Evolutionary conservation across 53 echinoderm and acorn worm species (phyloP).

Genomic region (Antedon mediterranea): DNA sequence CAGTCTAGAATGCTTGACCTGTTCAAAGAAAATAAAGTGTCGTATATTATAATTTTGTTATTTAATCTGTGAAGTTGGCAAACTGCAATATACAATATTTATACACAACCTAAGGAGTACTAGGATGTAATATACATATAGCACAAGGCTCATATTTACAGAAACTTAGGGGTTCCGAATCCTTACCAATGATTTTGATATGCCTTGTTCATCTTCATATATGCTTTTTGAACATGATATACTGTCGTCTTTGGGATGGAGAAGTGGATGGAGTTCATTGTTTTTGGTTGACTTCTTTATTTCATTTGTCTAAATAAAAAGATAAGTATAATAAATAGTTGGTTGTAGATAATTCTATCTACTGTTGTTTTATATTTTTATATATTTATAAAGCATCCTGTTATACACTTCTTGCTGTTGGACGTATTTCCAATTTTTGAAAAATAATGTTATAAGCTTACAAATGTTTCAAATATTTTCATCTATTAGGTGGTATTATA

Average conservation of each 20-base stretch:
- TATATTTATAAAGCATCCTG: no score
- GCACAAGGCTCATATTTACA: no score
- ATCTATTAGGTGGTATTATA: constrained; percentile 70
- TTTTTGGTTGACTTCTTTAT: constrained; percentile 69
- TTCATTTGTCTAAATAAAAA: constrained; percentile 32
- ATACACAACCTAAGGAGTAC: no score
- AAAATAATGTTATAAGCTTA: no score
- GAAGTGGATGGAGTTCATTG: constrained; percentile 29
- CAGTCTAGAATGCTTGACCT: not conserved
- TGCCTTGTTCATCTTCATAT: not conserved
- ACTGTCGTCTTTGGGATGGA: not conserved
- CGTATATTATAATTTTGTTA: not conserved
- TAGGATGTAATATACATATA: no score
- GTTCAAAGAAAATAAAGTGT: not conserved
- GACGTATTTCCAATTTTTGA: no score
- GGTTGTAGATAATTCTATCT: no score
- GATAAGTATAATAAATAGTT: not conserved
- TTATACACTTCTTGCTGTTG: no score
- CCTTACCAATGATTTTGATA: not conserved
- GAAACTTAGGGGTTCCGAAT: no score
- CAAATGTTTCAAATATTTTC: no score
- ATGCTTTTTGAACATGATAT: not conserved
- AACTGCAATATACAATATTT: no score
- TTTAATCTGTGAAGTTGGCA: not conserved
- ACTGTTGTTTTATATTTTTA: no score